Evolutionary conservation across 30 jellyfish, hydroid and myxozoan genomes (phyloP).

Genomic region (Sanderia malayensis): DNA sequence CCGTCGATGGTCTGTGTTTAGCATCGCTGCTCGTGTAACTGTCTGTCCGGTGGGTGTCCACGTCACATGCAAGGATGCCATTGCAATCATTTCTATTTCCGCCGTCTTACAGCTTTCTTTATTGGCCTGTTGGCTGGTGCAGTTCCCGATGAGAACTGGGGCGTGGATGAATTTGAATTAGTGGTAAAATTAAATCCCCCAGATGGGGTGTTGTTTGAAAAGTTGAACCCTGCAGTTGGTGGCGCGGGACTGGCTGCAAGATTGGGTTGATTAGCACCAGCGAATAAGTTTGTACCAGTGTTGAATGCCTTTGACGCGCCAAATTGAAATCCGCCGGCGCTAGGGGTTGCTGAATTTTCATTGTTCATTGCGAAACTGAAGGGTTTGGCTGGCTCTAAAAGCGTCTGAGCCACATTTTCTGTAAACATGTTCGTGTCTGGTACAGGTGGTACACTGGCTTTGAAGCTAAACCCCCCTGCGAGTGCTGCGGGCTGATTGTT

Average conservation of each 20-base stretch:
- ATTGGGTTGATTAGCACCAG: neutral
- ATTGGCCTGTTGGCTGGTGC: slow-evolving; percentile 35
- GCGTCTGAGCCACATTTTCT: slow-evolving; percentile 12
- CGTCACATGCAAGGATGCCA: neutral
- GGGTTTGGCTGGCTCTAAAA: slow-evolving; percentile 18
- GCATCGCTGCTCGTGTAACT: neutral
- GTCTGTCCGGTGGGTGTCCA: neutral
- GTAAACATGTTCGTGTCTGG: slow-evolving; percentile 6
- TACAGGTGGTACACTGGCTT: slow-evolving; percentile 4
- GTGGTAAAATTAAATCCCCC: slow-evolving; percentile 28
- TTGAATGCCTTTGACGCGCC: neutral
- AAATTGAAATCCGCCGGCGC: slow-evolving; percentile 3
- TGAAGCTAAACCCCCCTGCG: slow-evolving; percentile 26
- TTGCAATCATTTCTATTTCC: neutral
- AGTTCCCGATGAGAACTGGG: slow-evolving; percentile 36
- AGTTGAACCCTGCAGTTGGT: slow-evolving; percentile 24
- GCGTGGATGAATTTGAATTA: slow-evolving; percentile 17
- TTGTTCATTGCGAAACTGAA: slow-evolving; percentile 16
- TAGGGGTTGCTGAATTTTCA: neutral
- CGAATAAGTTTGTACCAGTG: neutral
- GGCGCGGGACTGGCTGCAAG: neutral
- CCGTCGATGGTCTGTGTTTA: slow-evolving; percentile 12
- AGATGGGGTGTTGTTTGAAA: slow-evolving; percentile 13
- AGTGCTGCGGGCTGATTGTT: neutral
- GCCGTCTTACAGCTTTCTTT: slow-evolving; percentile 47